Base-by-base conservation (phyloP, 1,140 invertebrate genomes). In the Drosophila aff. region DNA sequence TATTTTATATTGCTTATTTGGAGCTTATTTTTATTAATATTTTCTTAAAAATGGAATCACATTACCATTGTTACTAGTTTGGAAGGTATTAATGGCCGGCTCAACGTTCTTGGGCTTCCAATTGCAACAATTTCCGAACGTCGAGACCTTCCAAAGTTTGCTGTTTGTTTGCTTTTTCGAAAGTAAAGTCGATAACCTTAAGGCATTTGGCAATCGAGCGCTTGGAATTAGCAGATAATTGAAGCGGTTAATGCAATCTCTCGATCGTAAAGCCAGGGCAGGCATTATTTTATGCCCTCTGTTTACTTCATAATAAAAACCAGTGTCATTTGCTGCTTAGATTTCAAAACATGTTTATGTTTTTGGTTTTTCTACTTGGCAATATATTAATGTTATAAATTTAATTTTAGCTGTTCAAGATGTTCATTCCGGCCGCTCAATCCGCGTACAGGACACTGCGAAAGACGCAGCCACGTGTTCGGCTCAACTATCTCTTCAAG, bases 381-480 rank as follows among this genome's bases (percentile, higher is more conserved):
- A 11, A 28, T n/a, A 4, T 7, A 33, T 0, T 33, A 52, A 18
- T 18, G 0, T 10, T 21, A 1, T 55, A 16, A 23, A n/a, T 23
- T 23, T 6, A 40, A 11, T 21, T 61, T n/a, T 38, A 65, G 75
- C 36, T 67, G 10, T 38, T 41, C 52, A 86, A 49, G 57, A 92
- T 92, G 91, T 85, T 92, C 41, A 78, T 92, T 67, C 62, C 80
- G 52, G 78, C 79, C 21, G 90, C 91, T 26, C 89, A 92, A 64
- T 74, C 78, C 23, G 91, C 91, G 44, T 89, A 92, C 53, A 92
- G 74, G 69, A 68, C 86, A 36, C 68, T 92, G 64, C 82, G 78
- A 36, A 82, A 74, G 62, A 77, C 89, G 11, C 60, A 81, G 46
- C 91, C 92, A 2, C 78, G 91, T 46, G 84, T 92, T 21, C 62